Evolutionary conservation across 2,113 vertebrate species (phyloP).

Genomic region (Pleuronectes platessa): DNA sequence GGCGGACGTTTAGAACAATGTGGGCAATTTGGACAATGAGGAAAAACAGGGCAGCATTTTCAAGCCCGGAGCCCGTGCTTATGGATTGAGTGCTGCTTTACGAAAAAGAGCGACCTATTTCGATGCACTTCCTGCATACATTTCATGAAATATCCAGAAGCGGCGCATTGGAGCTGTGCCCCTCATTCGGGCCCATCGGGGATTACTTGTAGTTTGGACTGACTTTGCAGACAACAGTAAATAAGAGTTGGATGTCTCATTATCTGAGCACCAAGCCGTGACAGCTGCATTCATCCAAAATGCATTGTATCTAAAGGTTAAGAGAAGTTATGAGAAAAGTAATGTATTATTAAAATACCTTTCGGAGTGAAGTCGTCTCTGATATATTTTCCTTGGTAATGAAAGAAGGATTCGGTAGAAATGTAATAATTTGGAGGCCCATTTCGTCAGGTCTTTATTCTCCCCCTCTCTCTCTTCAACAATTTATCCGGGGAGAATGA

Average conservation of each 20-base stretch:
- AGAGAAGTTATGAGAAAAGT: conserved; percentile 85
- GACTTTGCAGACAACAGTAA: conserved; percentile 74
- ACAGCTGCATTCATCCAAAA: conserved; percentile 82
- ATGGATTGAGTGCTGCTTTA: conserved; percentile 77
- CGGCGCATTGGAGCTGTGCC: conserved; percentile 39
- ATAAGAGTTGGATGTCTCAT: conserved; percentile 81
- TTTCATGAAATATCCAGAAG: conserved; percentile 65
- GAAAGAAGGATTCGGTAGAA: conserved; percentile 83
- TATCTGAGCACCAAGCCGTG: conserved; percentile 75
- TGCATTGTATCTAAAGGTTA: conserved; percentile 85
- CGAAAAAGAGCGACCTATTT: conserved; percentile 71
- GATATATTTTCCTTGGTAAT: conserved; percentile 87
- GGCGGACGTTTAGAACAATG: conserved; percentile 79
- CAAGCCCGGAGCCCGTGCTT: conserved; percentile 65
- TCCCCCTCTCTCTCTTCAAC: conserved; percentile 66
- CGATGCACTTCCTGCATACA: conserved; percentile 68
- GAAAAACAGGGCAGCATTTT: conserved; percentile 77
- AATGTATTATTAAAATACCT: conserved; percentile 88
- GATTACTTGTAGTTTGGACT: conserved; percentile 44
- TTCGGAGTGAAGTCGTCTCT: conserved; percentile 84
- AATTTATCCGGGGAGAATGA: conserved; percentile 76
- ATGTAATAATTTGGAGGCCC: conserved; percentile 82
- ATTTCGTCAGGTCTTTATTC: conserved; percentile 83
- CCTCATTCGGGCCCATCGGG: conserved; percentile 50
- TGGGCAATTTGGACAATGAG: conserved; percentile 79